Conservation (phyloP, 1,140 invertebrate genomes). For the Archegozetes longisetosus region DNA sequence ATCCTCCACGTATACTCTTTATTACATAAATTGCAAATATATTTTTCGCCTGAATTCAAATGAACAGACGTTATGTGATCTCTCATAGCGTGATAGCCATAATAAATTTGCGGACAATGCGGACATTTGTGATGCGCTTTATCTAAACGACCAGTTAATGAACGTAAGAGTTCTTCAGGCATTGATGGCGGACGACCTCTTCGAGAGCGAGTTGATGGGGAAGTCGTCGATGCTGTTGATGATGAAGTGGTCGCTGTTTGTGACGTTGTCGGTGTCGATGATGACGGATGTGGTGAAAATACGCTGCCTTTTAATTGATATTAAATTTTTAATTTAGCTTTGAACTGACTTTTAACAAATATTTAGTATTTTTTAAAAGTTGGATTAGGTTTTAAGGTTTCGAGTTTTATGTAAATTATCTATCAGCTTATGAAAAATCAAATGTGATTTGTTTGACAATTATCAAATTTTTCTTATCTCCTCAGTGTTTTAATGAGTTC, state of each 20-base stretch:
- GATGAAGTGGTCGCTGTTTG: neutral
- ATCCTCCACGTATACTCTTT: conserved; percentile 24
- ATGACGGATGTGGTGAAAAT: neutral
- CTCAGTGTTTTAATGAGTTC: no score
- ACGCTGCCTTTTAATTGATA: no score
- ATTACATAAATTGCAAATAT: conserved; percentile 22
- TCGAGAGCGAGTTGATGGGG: neutral
- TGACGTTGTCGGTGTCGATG: neutral
- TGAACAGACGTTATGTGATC: conserved; percentile 22
- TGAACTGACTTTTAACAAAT: no score
- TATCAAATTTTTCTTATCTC: no score
- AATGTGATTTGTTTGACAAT: no score
- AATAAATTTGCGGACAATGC: conserved; percentile 18
- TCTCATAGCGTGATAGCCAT: conserved; percentile 17
- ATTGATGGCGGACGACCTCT: conserved; percentile 10
- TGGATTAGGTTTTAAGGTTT: no score
- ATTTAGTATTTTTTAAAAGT: no score
- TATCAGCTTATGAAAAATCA: no score
- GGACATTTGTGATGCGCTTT: conserved; percentile 13
- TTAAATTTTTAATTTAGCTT: no score
- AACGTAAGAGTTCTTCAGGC: neutral
- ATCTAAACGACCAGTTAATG: neutral
- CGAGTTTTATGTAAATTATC: no score
- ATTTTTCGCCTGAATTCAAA: conserved; percentile 22
- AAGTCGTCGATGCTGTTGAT: neutral